phyloP scores from a whole-genome alignment of 2,113 vertebrate genomes.

The Hyla sarda region DNA sequence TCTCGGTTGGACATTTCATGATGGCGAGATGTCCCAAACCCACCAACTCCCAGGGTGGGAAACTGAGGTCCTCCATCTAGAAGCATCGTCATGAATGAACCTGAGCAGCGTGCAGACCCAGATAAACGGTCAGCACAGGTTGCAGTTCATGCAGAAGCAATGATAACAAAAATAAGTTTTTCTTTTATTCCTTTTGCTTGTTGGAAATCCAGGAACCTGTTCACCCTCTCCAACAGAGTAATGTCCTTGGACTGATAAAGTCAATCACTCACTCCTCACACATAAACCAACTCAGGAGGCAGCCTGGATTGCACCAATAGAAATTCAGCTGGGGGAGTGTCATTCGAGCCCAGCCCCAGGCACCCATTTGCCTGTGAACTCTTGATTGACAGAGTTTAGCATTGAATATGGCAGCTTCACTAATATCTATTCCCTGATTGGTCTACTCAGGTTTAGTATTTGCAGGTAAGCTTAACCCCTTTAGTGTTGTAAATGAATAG shows the following conservation, averaged over 20 bases:
- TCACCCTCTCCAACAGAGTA: constrained; percentile 86
- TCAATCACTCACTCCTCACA: constrained; percentile 92
- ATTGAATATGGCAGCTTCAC: constrained; percentile 85
- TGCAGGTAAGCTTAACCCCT: constrained; percentile 78
- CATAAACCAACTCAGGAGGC: constrained; percentile 92
- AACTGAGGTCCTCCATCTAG: constrained; percentile 97
- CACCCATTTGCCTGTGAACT: constrained; percentile 77
- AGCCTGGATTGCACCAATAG: constrained; percentile 83
- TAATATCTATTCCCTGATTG: constrained; percentile 82
- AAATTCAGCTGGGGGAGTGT: constrained; percentile 68
- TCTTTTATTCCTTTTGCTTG: constrained; percentile 57
- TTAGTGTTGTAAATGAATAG: constrained; percentile 15
- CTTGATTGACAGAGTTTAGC: constrained; percentile 81
- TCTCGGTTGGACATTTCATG: constrained; percentile 89
- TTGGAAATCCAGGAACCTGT: constrained; percentile 57
- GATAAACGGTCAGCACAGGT: constrained; percentile 53
- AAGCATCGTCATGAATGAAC: constrained; percentile 90
- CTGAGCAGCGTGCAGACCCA: constrained; percentile 65
- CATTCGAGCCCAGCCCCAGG: constrained; percentile 78
- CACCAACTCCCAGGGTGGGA: constrained; percentile 92
- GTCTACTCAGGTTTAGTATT: constrained; percentile 71
- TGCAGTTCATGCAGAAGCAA: constrained; percentile 50
- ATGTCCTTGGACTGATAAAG: constrained; percentile 97
- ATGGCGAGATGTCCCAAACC: constrained; percentile 87
- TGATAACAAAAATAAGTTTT: constrained; percentile 50